These are phyloP conservation scores for Labrus mixtus DNA, from an alignment of 2,113 vertebrate species.

Conservation along the genomic window DNA sequence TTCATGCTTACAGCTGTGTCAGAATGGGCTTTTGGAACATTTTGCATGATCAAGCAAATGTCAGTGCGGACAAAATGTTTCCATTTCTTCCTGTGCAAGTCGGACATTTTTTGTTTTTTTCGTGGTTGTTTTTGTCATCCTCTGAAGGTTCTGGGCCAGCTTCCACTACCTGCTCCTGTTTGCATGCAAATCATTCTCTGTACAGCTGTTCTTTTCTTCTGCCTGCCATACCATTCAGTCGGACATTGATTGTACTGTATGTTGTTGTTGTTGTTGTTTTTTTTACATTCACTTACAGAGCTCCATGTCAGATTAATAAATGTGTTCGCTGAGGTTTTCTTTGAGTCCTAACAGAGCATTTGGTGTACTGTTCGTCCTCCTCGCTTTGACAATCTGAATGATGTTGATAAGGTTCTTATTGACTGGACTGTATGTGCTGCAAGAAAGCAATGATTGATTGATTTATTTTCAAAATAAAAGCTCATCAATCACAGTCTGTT, in stretches of 20 bases:
- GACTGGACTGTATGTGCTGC: conserved; percentile 57
- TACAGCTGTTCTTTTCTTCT: conserved; percentile 51
- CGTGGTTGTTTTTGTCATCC: conserved; percentile 39
- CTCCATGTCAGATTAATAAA: conserved; percentile 43
- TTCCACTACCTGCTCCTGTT: conserved; percentile 51
- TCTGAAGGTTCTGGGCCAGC: conserved; percentile 37
- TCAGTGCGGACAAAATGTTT: conserved; percentile 64
- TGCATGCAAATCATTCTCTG: conserved; percentile 67
- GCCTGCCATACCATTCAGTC: conserved; percentile 61
- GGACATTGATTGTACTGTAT: conserved; percentile 51
- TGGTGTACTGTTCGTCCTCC: conserved; percentile 48
- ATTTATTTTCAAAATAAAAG: conserved; percentile 81
- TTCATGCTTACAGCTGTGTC: conserved; percentile 33
- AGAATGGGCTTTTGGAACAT: conserved; percentile 50
- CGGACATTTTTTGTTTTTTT: conserved; percentile 26
- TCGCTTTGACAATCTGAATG: conserved; percentile 56
- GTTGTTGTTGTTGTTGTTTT: conserved; percentile 19
- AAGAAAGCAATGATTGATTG: conserved; percentile 51
- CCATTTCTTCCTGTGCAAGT: conserved; percentile 42
- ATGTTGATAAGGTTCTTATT: conserved; percentile 40
- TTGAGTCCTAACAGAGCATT: conserved; percentile 16
- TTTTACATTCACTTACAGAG: conserved; percentile 27
- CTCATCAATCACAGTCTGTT: conserved; percentile 74
- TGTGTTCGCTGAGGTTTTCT: conserved; percentile 43
- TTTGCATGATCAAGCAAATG: conserved; percentile 48